Percentiles rank a stretch among this genome's conserved stretches.
phyloP scores from a whole-genome alignment of 2,888 invertebrate genomes.

The Molorchus minor region DNA sequence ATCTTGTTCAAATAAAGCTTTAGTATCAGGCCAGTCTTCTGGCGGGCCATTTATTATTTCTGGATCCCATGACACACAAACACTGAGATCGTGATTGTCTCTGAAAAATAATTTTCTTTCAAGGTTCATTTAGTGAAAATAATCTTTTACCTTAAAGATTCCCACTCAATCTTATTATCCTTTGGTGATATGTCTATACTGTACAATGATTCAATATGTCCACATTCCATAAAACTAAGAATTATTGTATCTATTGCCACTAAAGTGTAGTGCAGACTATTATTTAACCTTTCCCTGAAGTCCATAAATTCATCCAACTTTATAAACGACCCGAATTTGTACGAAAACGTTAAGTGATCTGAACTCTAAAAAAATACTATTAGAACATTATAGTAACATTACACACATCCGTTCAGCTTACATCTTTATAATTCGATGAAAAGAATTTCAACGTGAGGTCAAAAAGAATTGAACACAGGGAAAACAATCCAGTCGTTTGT shows the following conservation, averaged over 20 bases:
- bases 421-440: constrained; percentile 88
- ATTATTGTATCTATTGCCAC: constrained; percentile 75
- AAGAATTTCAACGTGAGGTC: constrained; percentile 87
- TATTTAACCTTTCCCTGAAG: constrained; percentile 81
- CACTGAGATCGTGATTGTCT: constrained; percentile 82
- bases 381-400: no score
- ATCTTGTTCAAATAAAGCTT: constrained; percentile 53
- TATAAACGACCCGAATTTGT: constrained; percentile 93
- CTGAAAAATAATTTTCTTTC: constrained; percentile 51
- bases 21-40: constrained; percentile 57
- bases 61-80: constrained; percentile 77
- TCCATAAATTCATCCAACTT: constrained; percentile 91
- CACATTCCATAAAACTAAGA: constrained; percentile 71
- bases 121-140: neutral
- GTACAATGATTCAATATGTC: constrained; percentile 65
- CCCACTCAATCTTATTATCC: constrained; percentile 70
- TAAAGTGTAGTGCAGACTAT: constrained; percentile 80
- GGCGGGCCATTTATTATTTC: constrained; percentile 59
- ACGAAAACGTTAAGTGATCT: constrained; percentile 90
- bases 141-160: constrained; percentile 62
- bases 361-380: constrained; percentile 71
- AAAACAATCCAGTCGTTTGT: constrained; percentile 75
- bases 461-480: constrained; percentile 72
- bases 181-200: constrained; percentile 70
- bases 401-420: no score